phyloP scores from a whole-genome alignment of 2,888 invertebrate genomes.

The Caenorhabditis virilis region DNA sequence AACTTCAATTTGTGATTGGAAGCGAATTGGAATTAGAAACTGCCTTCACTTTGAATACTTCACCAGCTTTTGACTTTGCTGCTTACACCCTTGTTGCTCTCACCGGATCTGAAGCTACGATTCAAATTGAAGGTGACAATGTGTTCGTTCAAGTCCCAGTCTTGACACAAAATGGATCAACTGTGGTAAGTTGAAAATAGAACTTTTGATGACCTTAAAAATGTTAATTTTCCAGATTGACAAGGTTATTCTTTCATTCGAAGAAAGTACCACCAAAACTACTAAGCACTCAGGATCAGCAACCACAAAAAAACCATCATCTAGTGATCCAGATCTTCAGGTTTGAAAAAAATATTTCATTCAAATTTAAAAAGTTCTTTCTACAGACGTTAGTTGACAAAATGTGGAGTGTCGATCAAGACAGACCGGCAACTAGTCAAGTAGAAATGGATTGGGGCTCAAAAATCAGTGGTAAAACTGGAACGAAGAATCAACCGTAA shows the following conservation, averaged over 20 bases:
- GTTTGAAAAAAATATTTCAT: background rate
- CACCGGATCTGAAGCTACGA: conserved; percentile 29
- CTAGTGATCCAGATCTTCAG: conserved; percentile 36
- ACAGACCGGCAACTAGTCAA: conserved; percentile 47
- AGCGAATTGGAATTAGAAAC: conserved; percentile 42
- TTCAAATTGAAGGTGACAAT: conserved; percentile 27
- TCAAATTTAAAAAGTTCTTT: background rate
- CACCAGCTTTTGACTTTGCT: conserved; percentile 62
- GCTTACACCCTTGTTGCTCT: conserved; percentile 62
- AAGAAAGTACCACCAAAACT: conserved; percentile 13
- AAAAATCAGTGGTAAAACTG: conserved; percentile 44
- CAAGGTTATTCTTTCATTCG: conserved; percentile 27
- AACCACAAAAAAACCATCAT: conserved; percentile 36
- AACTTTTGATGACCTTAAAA: background rate
- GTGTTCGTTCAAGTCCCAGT: conserved; percentile 27
- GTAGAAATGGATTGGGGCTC: conserved; percentile 60
- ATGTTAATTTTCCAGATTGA: conserved; percentile 19
- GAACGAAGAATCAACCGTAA: conserved; percentile 14
- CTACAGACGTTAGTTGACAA: conserved; percentile 53
- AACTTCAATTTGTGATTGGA: conserved; percentile 45
- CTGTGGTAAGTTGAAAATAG: conserved; percentile 26
- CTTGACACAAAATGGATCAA: conserved; percentile 14
- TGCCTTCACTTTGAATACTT: conserved; percentile 54
- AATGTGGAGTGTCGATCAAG: conserved; percentile 60
- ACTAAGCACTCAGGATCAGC: conserved; percentile 28